Conservation (phyloP, 2,797 vertebrate species). For the Tenualosa ilisha region DNA sequence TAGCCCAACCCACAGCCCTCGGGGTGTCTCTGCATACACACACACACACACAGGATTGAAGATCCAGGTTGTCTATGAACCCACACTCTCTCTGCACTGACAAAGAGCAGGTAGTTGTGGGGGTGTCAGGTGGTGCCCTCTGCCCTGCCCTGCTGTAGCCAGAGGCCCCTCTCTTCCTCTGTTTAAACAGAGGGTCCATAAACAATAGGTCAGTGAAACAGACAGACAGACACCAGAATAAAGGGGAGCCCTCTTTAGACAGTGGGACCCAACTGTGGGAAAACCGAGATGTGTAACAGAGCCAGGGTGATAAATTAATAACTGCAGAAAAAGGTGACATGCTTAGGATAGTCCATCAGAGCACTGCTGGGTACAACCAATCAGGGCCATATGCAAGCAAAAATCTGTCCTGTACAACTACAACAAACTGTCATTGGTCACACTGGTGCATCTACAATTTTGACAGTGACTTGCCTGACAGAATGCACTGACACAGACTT, state of each 20-base stretch:
- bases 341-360: neutral
- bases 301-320: neutral
- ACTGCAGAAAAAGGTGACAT: neutral
- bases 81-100: neutral
- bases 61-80: neutral
- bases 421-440: no score
- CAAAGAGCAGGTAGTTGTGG: neutral
- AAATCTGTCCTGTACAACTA: no score
- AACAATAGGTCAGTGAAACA: constrained; percentile 1
- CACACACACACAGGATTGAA: constrained; percentile 7
- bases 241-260: neutral
- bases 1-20: neutral
- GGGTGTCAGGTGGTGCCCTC: constrained; percentile 13
- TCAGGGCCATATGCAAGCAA: no score
- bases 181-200: neutral
- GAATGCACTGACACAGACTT: no score
- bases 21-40: neutral
- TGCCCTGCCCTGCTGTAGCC: neutral
- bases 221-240: neutral
- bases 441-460: no score
- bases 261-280: neutral
- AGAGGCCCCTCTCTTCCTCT: neutral
- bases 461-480: no score
- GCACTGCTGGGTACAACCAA: no score
- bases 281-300: neutral